Evolutionary conservation across 2,113 vertebrate species (phyloP).

Genomic region (Hypocryptadius cinnamomeus): DNA sequence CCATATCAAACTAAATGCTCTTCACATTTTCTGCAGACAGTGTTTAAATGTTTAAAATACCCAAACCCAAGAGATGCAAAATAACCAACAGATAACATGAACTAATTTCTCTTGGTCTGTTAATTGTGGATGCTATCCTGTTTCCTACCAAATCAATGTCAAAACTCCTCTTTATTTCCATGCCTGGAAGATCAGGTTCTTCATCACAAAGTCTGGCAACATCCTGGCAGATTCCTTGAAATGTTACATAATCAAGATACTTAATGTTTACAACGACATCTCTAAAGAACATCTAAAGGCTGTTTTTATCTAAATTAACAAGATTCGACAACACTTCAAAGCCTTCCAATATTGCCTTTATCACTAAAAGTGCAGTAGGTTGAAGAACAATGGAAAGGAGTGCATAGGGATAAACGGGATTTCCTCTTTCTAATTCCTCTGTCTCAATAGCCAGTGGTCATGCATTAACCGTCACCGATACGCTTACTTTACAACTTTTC

Average conservation of each 20-base stretch:
- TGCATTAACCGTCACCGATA: rapidly evolving
- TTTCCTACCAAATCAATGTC: background rate
- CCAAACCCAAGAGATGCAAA: background rate
- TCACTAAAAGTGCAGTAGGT: background rate
- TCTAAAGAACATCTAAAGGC: background rate
- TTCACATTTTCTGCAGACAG: background rate
- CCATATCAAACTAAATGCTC: background rate
- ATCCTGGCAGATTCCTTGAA: background rate
- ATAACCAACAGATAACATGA: background rate
- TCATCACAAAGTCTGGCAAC: background rate
- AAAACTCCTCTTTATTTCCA: background rate
- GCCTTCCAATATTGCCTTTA: background rate
- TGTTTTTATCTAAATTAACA: background rate
- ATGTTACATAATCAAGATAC: background rate
- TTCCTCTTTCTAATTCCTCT: background rate
- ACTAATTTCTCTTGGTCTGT: background rate
- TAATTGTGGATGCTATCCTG: background rate
- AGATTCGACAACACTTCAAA: background rate
- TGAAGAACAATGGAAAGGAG: background rate
- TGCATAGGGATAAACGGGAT: background rate
- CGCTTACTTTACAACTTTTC: background rate
- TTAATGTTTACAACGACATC: background rate
- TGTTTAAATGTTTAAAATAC: background rate
- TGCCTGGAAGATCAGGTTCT: background rate
- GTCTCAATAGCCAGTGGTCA: background rate